Conservation (phyloP, 2,113 vertebrate genomes). For the Ciconia stormi region DNA sequence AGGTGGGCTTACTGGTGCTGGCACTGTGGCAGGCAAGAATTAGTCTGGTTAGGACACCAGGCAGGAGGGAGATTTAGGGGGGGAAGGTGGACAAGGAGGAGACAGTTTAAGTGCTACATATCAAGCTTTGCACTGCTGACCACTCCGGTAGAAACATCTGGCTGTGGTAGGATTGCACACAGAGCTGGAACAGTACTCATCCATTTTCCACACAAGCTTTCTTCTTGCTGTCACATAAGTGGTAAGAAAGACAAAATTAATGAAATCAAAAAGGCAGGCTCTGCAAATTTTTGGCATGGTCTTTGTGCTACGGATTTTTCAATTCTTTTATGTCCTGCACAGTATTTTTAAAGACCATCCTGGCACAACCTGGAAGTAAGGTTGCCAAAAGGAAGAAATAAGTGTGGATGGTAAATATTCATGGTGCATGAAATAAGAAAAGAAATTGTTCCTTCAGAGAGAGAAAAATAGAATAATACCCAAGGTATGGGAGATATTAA, state of each 20-base stretch:
- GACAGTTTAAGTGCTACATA: background rate
- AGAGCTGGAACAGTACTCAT: background rate
- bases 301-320: background rate
- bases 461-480: background rate
- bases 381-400: background rate
- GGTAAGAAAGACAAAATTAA: background rate
- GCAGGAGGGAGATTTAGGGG: background rate
- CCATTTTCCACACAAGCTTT: background rate
- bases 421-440: background rate
- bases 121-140: background rate
- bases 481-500: background rate
- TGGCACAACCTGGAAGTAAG: background rate
- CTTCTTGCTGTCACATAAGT: background rate
- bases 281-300: background rate
- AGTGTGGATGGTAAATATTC: background rate
- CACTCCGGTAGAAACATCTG: background rate
- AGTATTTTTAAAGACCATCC: background rate
- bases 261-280: background rate
- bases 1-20: background rate
- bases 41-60: background rate
- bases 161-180: background rate
- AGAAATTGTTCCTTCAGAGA: background rate
- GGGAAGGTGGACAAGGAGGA: background rate
- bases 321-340: background rate
- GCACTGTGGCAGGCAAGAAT: background rate